Evolutionary conservation across 2,888 invertebrate genomes (phyloP).

Genomic region (Notocelia uddmanniana): DNA sequence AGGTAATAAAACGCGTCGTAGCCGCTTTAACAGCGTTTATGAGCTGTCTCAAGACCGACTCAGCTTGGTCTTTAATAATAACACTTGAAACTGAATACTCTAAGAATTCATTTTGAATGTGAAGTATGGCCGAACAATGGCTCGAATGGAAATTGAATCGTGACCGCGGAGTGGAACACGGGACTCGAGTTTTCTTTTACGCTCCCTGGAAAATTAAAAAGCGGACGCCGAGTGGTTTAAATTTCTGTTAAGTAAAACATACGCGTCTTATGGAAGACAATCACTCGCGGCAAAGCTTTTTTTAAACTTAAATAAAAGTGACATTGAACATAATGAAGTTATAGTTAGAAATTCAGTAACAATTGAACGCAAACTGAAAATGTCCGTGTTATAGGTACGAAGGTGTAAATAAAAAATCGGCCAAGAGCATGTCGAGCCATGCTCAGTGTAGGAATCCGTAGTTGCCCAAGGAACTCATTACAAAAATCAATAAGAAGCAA

Average conservation of each 20-base stretch:
- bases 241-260: background rate
- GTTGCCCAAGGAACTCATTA: no score
- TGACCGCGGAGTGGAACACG: slow-evolving; percentile 17
- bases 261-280: background rate
- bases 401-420: no score
- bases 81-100: slow-evolving; percentile 28
- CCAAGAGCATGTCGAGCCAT: no score
- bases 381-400: background rate
- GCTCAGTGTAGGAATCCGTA: no score
- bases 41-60: slow-evolving; percentile 28
- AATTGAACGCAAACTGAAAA: no score
- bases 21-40: slow-evolving; percentile 14
- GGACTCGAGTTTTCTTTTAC: slow-evolving; percentile 17
- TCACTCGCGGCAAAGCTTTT: background rate
- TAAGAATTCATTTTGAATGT: slow-evolving; percentile 33
- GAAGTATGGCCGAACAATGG: slow-evolving; percentile 41
- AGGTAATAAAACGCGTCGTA: slow-evolving; percentile 34
- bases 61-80: slow-evolving; percentile 34
- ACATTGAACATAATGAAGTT: no score
- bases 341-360: background rate
- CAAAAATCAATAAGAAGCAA: no score
- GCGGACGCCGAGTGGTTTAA: slow-evolving; percentile 6
- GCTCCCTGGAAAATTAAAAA: slow-evolving; percentile 11
- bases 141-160: slow-evolving; percentile 32
- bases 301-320: background rate